Evolutionary conservation across 1,140 invertebrate genomes (phyloP).

Genomic region (Drosophila ohnishii): DNA sequence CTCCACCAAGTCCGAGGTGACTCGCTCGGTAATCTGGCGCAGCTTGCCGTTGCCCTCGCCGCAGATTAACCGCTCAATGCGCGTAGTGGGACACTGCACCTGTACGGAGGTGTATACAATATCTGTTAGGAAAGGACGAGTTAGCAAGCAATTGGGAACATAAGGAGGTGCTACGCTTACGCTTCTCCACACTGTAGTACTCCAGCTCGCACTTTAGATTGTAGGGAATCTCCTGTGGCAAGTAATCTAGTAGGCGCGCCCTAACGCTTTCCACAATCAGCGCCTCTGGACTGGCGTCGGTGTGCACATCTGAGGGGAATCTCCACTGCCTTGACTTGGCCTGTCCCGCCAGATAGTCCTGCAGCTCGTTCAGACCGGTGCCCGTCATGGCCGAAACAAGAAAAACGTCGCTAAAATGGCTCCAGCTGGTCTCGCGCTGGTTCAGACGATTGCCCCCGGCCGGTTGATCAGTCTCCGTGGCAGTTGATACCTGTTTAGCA

Average conservation of each 20-base stretch:
- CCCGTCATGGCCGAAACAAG: constrained; percentile 93
- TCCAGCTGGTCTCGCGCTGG: constrained; percentile 85
- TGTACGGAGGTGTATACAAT: constrained; percentile 86
- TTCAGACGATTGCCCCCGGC: constrained; percentile 31
- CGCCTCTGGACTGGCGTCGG: constrained; percentile 88
- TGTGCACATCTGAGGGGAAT: constrained; percentile 87
- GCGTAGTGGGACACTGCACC: constrained; percentile 86
- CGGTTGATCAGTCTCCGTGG: neutral
- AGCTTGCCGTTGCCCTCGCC: constrained; percentile 87
- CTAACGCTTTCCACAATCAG: constrained; percentile 89
- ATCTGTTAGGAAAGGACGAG: constrained; percentile 78
- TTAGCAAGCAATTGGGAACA: neutral
- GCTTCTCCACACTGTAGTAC: constrained; percentile 86
- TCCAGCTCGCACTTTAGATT: constrained; percentile 87
- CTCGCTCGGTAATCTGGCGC: constrained; percentile 86
- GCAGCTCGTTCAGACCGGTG: constrained; percentile 90
- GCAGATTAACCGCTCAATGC: constrained; percentile 86
- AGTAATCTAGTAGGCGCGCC: constrained; percentile 90
- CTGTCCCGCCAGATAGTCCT: constrained; percentile 88
- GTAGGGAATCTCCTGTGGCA: constrained; percentile 93
- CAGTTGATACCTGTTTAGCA: neutral
- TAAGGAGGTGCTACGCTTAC: constrained; percentile 56
- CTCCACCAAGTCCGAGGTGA: constrained; percentile 83
- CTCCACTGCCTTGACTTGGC: constrained; percentile 87
- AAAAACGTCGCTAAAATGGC: constrained; percentile 92